phyloP scores from a whole-genome alignment of 2,797 vertebrate species.

The Parauchenoglanis punctatus region DNA sequence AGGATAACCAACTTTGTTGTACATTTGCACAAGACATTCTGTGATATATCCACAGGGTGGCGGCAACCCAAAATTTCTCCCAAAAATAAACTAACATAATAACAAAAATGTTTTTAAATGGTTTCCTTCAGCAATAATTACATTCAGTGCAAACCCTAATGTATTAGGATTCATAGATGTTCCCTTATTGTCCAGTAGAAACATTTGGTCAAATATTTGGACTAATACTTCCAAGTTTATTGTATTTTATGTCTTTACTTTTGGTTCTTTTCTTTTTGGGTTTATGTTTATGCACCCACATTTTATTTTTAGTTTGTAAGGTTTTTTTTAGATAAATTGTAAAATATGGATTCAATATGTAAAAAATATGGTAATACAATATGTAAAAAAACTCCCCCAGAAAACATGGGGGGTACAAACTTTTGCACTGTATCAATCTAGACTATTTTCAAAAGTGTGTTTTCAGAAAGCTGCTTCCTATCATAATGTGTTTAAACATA shows the following conservation, averaged over 20 bases:
- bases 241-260: no score
- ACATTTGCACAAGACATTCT: neutral
- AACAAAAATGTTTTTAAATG: neutral
- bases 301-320: neutral
- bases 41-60: neutral
- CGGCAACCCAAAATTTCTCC: neutral
- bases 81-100: neutral
- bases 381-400: neutral
- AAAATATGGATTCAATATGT: neutral
- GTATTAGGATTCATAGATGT: no score
- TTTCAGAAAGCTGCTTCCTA: neutral
- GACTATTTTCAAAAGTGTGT: neutral
- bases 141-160: neutral
- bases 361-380: neutral
- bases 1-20: neutral
- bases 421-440: neutral
- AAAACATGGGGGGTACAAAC: neutral
- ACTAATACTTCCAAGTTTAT: no score
- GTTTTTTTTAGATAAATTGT: neutral
- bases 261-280: neutral
- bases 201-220: neutral
- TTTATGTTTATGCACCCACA: neutral
- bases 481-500: no score
- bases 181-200: neutral
- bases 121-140: neutral